A percentile compares a stretch with the other conserved stretches of the same genome.
phyloP scores from a whole-genome alignment of 2,113 vertebrate genomes.

The Podarcis muralis region DNA sequence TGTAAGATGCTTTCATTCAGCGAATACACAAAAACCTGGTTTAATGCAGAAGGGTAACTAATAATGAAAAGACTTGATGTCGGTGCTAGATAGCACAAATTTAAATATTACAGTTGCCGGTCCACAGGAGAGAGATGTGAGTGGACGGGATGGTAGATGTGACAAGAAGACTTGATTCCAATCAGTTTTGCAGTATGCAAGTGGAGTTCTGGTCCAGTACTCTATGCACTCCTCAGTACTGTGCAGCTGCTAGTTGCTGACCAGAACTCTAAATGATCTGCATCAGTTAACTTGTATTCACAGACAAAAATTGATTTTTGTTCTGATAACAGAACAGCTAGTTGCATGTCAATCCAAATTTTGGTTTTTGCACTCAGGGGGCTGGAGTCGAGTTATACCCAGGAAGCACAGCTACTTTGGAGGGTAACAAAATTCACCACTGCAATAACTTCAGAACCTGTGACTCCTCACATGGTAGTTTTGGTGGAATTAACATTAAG shows the following conservation, averaged over 20 bases:
- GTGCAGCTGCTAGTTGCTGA: neutral
- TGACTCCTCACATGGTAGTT: constrained; percentile 57
- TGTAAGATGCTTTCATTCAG: neutral
- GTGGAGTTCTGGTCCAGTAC: neutral
- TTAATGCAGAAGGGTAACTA: neutral
- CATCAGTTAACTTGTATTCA: neutral
- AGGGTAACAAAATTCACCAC: constrained; percentile 72
- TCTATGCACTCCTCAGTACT: neutral
- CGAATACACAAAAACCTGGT: neutral
- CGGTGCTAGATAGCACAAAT: neutral
- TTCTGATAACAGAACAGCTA: neutral
- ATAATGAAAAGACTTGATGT: neutral
- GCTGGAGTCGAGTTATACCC: constrained; percentile 68
- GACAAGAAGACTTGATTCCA: neutral
- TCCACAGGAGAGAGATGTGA: neutral
- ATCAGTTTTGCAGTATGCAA: neutral
- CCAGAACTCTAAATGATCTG: neutral
- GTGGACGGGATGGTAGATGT: neutral
- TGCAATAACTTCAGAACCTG: constrained; percentile 59
- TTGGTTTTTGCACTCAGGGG: constrained; percentile 48
- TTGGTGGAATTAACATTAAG: constrained; percentile 67
- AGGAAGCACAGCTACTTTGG: constrained; percentile 57
- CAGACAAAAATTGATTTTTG: too few species aligned
- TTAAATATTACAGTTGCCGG: neutral
- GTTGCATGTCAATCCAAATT: neutral